Conservation (phyloP, 2,888 invertebrate genomes). For the Tromatobia lineatoria region DNA sequence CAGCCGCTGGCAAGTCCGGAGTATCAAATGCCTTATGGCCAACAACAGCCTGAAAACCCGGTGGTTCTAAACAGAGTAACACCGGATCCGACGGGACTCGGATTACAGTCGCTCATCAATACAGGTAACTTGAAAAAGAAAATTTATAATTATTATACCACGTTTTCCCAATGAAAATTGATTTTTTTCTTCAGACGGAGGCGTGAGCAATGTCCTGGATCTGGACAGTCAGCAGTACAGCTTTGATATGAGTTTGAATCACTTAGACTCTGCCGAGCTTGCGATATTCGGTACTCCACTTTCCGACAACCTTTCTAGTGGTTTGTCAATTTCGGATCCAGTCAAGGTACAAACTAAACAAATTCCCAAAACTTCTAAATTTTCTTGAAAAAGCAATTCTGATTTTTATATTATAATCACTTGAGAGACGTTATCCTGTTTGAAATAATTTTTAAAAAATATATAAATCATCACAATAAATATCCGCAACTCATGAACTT, state of each 20-base stretch:
- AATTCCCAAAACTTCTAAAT: background rate
- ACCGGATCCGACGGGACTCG: slow-evolving; percentile 61
- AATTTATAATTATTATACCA: background rate
- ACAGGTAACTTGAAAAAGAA: slow-evolving; percentile 66
- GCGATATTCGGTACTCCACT: slow-evolving; percentile 84
- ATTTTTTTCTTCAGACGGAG: slow-evolving; percentile 57
- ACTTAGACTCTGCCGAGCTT: slow-evolving; percentile 85
- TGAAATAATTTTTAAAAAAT: too few species aligned
- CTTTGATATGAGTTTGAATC: slow-evolving; percentile 81
- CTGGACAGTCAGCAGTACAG: slow-evolving; percentile 80
- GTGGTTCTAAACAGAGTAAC: slow-evolving; percentile 71
- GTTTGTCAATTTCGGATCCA: slow-evolving; percentile 85
- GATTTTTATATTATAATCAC: too few species aligned
- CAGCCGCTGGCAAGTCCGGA: slow-evolving; percentile 53
- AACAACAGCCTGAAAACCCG: slow-evolving; percentile 66
- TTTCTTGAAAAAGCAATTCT: too few species aligned
- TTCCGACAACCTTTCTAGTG: slow-evolving; percentile 86
- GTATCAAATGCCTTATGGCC: slow-evolving; percentile 66
- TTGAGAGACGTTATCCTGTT: too few species aligned
- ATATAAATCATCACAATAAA: too few species aligned
- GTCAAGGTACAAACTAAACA: slow-evolving; percentile 69
- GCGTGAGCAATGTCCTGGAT: slow-evolving; percentile 79
- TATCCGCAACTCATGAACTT: too few species aligned
- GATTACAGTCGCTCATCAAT: slow-evolving; percentile 69
- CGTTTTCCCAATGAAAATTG: background rate